Base-by-base conservation (phyloP, 2,113 vertebrate species). In the Passer montanus region DNA sequence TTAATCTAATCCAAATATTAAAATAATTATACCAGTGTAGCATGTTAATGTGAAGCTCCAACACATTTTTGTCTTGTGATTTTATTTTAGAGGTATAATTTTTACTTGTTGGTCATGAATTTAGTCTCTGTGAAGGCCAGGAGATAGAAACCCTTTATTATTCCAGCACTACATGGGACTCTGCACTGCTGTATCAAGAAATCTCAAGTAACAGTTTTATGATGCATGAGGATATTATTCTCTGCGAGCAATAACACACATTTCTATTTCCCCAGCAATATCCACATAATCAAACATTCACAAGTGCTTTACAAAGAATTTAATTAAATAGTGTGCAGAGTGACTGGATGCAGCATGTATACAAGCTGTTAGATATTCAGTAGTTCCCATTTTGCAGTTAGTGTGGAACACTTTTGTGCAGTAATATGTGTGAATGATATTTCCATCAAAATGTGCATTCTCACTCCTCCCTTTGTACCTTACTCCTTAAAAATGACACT, bases 231-330 rank as follows among this genome's bases (percentile, higher is more conserved):
- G 59, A 89, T 94, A 73, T 96, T 93, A 73, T 70, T 63, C 93
- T 91, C 66, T 81, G 52, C 46, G 83, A 89, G 69, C 70, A 94
- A 47, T 81, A 90, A 46, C 60, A 82, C 4, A 46, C 85, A 95
- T 87, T 92, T 68, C 83, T 88, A 69, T 96, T 77, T 97, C 75
- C 62, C 47, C 44, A 84, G 90, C 67, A 89, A 82, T 87, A 96
- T 90, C 84, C 92, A 95, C 83, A 76, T 95, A 94, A 93, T 96
- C 89, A 87, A 94, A 89, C 78, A 89, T 94, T 96, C 83, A 39
- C 72, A 76, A 93, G 62, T 83, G 41, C 70, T 92, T 96, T 96
- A 72, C 86, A 91, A 89, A 60, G 81, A 69, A 82, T 75, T 90
- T 96, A 96, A 93, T 95, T 96, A 94, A 93, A 70, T 90, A 79